A percentile compares a stretch with the other conserved stretches of the same genome.
phyloP scores from a whole-genome alignment of 2,888 invertebrate genomes.

The Stegophylla sp. region DNA sequence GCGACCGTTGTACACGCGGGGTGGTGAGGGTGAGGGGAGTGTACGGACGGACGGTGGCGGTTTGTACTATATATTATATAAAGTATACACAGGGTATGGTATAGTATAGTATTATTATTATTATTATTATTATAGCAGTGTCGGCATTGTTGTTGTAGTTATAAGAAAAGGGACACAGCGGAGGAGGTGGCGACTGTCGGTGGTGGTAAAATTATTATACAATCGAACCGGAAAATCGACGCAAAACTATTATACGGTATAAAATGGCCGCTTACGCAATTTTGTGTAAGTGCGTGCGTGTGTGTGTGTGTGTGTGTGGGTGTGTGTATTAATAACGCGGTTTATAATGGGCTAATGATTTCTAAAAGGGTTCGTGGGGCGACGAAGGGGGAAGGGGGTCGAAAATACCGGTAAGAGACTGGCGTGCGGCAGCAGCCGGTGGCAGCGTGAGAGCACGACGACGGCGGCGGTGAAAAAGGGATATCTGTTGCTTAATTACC shows the following conservation, averaged over 20 bases:
- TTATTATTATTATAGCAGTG: neutral
- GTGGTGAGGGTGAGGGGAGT: no score
- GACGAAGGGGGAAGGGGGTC: no score
- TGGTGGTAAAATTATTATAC: conserved; percentile 4
- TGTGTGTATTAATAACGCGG: conserved; percentile 51
- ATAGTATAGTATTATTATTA: no score
- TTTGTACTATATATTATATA: conserved; percentile 22
- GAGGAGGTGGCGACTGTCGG: neutral
- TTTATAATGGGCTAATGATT: conserved; percentile 58
- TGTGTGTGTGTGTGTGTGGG: neutral
- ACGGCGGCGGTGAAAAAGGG: conserved; percentile 28
- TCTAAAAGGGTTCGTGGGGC: conserved; percentile 24
- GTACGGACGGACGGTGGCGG: no score
- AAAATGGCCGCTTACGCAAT: neutral
- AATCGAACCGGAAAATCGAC: conserved; percentile 49
- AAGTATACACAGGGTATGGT: neutral
- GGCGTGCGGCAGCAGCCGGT: conserved; percentile 12
- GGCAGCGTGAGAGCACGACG: no score
- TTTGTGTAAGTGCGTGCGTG: neutral
- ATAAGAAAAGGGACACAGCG: neutral
- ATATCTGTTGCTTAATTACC: conserved; percentile 57
- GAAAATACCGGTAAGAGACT: conserved; percentile 22
- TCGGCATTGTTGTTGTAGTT: conserved; percentile 6
- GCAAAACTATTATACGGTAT: conserved; percentile 21
- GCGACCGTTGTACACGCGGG: neutral